Base-by-base conservation (phyloP, 2,113 vertebrate genomes). In the Gobius niger region DNA sequence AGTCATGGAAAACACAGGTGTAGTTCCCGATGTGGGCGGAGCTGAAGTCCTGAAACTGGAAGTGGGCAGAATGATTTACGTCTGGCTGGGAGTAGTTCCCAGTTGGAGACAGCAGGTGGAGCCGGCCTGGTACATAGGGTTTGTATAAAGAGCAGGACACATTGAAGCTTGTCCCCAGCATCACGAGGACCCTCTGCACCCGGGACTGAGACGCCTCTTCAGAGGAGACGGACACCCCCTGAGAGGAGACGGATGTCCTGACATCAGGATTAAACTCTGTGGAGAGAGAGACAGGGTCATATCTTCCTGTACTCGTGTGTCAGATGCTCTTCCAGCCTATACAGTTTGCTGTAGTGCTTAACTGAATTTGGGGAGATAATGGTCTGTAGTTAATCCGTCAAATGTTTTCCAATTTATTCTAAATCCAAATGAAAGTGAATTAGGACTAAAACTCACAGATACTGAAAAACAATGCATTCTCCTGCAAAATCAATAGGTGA, bases 11-110 rank as follows among this genome's bases (percentile, higher is more conserved):
- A 60, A 64, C 53, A 46, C 72, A 75, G 13, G 24, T 40, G 67
- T 60, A 65, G 67, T 2, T 40, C 34, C 67, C 73, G 18, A 34
- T 41, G 53, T 76, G 73, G 54, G 40, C 4, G 12, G 62, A 54
- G 7, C 65, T 9, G 19, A 68, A 67, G 12, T 47, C 73, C 8
- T 52, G 24, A 54, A 76, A 76, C 53, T 60, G 41, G 67, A 76
- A 76, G 52, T 61, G 62, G 16, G 67, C 73, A 10, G 52, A 64
- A 50, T 75, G 56, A 68, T 46, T 65, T 61, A 65, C 67, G 44
- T 51, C 50, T 24, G 62, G 44, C 41, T 18, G 56, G 68, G 24
- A 49, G 68, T 63, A 63, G 56, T 15, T 56, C 9, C 44, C 0
- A 0, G 42, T 16, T 40, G 34, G n/a, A 61, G 75, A 56, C 16